phyloP scores from a whole-genome alignment of 2,113 vertebrate genomes.

The Salvelinus fontinalis region DNA sequence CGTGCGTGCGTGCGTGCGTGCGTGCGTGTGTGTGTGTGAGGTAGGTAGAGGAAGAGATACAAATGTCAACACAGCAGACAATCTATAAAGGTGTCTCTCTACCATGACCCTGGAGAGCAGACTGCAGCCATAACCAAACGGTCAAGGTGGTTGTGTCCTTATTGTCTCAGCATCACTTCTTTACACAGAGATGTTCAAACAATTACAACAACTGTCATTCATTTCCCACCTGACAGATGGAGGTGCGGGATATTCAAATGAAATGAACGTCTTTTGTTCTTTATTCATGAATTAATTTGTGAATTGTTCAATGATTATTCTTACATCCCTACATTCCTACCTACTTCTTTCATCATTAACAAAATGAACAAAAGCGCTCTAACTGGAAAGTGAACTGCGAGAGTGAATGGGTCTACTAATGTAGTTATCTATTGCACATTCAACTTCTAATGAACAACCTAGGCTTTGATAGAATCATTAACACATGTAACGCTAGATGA shows the following conservation, averaged over 20 bases:
- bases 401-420: background rate
- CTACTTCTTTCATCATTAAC: background rate
- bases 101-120: constrained; percentile 12
- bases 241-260: background rate
- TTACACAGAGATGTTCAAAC: background rate
- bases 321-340: background rate
- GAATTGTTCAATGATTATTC: background rate
- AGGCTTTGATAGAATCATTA: background rate
- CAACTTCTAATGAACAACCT: background rate
- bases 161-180: background rate
- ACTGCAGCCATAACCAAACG: background rate
- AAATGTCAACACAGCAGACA: constrained; percentile 37
- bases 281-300: background rate
- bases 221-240: background rate
- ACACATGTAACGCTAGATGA: background rate
- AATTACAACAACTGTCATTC: background rate
- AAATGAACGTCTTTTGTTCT: background rate
- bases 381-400: background rate
- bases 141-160: constrained; percentile 31
- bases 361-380: background rate
- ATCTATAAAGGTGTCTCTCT: constrained; percentile 38
- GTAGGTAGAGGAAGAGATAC: background rate
- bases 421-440: background rate
- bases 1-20: background rate
- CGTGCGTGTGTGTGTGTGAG: background rate